A percentile compares a stretch with the other conserved stretches of the same genome.
Evolutionary conservation across 2,888 invertebrate species (phyloP).

Genomic region (Phyllotreta cruciferae): DNA sequence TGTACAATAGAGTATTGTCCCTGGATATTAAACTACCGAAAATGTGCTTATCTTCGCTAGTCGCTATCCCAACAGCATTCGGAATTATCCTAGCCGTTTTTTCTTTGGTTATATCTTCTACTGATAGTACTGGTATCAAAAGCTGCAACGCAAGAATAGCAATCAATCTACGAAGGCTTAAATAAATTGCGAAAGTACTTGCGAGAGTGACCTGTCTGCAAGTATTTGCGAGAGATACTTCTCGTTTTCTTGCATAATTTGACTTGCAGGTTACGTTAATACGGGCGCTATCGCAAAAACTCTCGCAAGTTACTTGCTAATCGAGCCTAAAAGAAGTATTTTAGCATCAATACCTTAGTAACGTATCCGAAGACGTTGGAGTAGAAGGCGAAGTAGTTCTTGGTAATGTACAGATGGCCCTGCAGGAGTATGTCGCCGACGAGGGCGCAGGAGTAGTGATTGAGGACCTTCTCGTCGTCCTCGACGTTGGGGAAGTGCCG

Average conservation of each 20-base stretch:
- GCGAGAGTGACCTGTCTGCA: too few species aligned
- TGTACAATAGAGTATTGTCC: conserved; percentile 85
- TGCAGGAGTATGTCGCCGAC: conserved; percentile 91
- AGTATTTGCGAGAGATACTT: too few species aligned
- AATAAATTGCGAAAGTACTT: too few species aligned
- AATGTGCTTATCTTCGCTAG: conserved; percentile 84
- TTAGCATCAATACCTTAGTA: too few species aligned
- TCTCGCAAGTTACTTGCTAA: too few species aligned
- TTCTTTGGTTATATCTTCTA: conserved; percentile 88
- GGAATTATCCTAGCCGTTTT: conserved; percentile 94
- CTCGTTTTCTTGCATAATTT: too few species aligned
- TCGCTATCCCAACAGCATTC: conserved; percentile 89
- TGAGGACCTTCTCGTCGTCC: conserved; percentile 83
- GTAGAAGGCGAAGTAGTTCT: conserved; percentile 95
- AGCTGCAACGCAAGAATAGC: too few species aligned
- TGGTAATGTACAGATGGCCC: conserved; percentile 92
- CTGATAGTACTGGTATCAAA: conserved; percentile 85
- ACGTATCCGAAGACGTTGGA: conserved; percentile 92
- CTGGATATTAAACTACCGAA: conserved; percentile 90
- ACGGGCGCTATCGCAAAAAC: too few species aligned
- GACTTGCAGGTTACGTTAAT: too few species aligned
- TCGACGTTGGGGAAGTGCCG: conserved; percentile 86
- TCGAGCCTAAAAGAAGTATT: too few species aligned
- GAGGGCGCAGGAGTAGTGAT: conserved; percentile 92
- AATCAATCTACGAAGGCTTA: too few species aligned